Base-by-base conservation (phyloP, 2,113 vertebrate species). In the Machaerirhynchus nigripectus region DNA sequence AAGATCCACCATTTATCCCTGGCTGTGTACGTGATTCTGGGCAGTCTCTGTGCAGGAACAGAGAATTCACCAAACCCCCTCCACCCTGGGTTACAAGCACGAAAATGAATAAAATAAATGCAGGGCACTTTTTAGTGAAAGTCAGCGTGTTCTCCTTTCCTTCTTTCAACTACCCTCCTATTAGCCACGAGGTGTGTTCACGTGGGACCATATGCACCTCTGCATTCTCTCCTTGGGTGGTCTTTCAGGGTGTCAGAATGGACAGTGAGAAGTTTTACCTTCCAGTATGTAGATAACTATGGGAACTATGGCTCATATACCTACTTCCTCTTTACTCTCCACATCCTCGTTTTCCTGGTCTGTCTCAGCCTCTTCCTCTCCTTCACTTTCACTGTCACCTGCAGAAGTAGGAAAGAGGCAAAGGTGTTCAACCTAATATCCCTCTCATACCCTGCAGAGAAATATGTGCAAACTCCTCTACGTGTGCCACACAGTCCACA, bases 251-350 rank as follows among this genome's bases (percentile, higher is more conserved):
- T 57, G 33, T 23, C 57, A 85, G 82, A 91, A 82, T 1, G 1
- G 5, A 59, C 49, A 56, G 75, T 1, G 10, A 64, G 7, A 46
- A 37, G 5, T 31, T 90, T 85, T 37, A 27, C 33, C 86, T 91
- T 52, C 50, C 55, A 57, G 27, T 35, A 49, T 4, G 15, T 2
- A 20, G 31, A 77, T 22, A 11, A 69, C 74, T 69, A 77, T 84
- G 44, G 77, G 84, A 91, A 60, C 24, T 37, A 27, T 63, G 15
- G 17, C 52, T 93, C 11, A 5, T 93, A 81, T 49, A 98, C 98
- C 84, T 97, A 99, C 98, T 78, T 98, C 98, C 69, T 98, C 98
- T 61, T 96, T 98, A 64, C 12, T 92, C 17, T 98, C 98, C 46
- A 52, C 35, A 20, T 97, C 96, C 44, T 98, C 98, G 4, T 90